Evolutionary conservation across 1,140 invertebrate genomes (phyloP).

Genomic region (Hylaeus anthracinus): DNA sequence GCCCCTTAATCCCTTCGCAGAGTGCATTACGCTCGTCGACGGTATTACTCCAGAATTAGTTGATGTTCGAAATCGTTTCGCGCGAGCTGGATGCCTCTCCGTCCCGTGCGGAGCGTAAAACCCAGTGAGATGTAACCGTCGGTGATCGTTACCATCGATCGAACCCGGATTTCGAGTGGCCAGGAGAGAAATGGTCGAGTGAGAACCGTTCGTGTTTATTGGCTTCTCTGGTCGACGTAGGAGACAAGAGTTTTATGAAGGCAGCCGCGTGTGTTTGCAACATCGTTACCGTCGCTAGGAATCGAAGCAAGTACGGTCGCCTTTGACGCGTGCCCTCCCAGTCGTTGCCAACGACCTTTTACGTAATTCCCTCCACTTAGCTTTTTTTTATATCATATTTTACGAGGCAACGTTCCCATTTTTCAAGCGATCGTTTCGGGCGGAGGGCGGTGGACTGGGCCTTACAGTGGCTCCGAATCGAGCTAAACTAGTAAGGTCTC

Average conservation of each 20-base stretch:
- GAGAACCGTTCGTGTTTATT: background rate
- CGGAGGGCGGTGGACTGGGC: background rate
- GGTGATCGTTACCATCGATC: constrained; percentile 1
- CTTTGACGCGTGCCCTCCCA: constrained; percentile 32
- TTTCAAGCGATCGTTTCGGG: background rate
- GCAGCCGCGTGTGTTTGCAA: background rate
- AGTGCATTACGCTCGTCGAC: too few relatives aligned
- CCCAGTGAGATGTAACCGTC: background rate
- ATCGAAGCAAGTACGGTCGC: constrained; percentile 38
- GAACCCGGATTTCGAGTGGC: background rate
- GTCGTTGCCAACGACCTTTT: background rate
- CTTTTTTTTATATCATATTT: background rate
- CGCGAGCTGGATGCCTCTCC: too few relatives aligned
- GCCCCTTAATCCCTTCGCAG: too few relatives aligned
- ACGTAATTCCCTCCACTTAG: background rate
- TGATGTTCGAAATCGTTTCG: too few relatives aligned
- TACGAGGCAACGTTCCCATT: background rate
- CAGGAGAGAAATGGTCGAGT: background rate
- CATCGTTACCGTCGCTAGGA: constrained; percentile 19
- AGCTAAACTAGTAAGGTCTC: too few relatives aligned
- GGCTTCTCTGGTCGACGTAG: background rate
- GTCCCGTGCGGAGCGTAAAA: too few relatives aligned
- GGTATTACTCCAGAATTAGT: too few relatives aligned
- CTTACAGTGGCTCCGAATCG: too few relatives aligned
- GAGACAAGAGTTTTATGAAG: constrained; percentile 13